These are phyloP conservation scores for Teleiodes luculella DNA, from an alignment of 2,888 invertebrate species.

Conservation along the genomic window DNA sequence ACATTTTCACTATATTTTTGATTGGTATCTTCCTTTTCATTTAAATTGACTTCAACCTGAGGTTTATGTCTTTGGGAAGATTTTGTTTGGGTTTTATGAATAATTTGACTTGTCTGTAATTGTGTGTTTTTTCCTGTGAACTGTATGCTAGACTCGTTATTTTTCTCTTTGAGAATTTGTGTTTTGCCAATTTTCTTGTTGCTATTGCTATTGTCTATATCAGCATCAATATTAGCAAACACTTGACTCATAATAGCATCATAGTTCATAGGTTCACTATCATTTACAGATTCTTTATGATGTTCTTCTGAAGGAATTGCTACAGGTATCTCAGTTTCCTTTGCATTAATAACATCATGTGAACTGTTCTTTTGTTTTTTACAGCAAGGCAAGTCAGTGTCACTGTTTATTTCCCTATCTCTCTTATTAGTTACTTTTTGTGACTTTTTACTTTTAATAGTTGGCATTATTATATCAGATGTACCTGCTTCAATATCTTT, in stretches of 20 bases:
- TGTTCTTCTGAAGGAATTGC: background rate
- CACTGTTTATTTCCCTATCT: slow-evolving; percentile 36
- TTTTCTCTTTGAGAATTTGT: background rate
- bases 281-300: slow-evolving; percentile 25
- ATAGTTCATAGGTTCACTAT: slow-evolving; percentile 57
- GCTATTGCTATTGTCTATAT: slow-evolving; percentile 39
- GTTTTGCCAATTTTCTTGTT: slow-evolving; percentile 7
- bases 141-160: background rate
- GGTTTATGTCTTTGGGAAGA: background rate
- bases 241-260: slow-evolving; percentile 60
- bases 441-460: slow-evolving; percentile 36
- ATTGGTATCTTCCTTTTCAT: slow-evolving; percentile 19
- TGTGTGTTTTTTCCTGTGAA: background rate
- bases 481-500: slow-evolving; percentile 39
- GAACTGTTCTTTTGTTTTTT: slow-evolving; percentile 47
- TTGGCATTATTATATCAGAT: slow-evolving; percentile 56
- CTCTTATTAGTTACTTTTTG: slow-evolving; percentile 47
- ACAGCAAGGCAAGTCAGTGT: slow-evolving; percentile 34
- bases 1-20: slow-evolving; percentile 62
- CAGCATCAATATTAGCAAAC: slow-evolving; percentile 65
- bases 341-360: slow-evolving; percentile 17
- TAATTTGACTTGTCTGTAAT: slow-evolving; percentile 22
- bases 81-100: slow-evolving; percentile 35
- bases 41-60: background rate
- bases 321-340: slow-evolving; percentile 5